Conservation (phyloP, 2,797 vertebrate genomes). For the Macropodus opercularis region DNA sequence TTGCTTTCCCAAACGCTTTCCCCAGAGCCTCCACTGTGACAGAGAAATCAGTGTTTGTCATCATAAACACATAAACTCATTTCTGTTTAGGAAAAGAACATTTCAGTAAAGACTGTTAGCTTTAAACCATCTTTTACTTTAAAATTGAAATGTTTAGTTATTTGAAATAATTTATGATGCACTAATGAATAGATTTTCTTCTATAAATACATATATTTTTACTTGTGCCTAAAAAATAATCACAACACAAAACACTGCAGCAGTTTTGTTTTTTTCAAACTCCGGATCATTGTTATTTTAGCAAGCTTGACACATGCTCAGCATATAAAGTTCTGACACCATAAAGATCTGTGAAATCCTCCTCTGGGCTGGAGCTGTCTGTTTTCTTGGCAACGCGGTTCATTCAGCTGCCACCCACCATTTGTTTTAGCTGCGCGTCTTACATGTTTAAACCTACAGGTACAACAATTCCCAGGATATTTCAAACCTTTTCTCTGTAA, state of each 20-base stretch:
- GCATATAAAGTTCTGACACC: constrained; percentile 39
- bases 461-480: constrained; percentile 46
- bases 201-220: no score
- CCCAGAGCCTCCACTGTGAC: no score
- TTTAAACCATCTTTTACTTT: no score
- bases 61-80: no score
- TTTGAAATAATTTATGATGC: no score
- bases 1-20: no score
- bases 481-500: constrained; percentile 40
- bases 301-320: constrained; percentile 35
- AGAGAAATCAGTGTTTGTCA: no score
- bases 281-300: constrained; percentile 43
- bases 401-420: constrained; percentile 45
- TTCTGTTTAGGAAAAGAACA: no score
- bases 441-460: constrained; percentile 36
- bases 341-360: constrained; percentile 29
- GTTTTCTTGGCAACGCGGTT: constrained; percentile 43
- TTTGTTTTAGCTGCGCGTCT: constrained; percentile 44
- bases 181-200: no score
- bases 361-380: constrained; percentile 41
- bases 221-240: constrained; percentile 5
- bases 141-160: no score
- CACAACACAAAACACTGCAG: neutral
- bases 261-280: constrained; percentile 23
- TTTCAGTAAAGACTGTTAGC: no score